Evolutionary conservation across 2,797 vertebrate genomes (phyloP).

Genomic region (Oceanodroma leucorhoa): DNA sequence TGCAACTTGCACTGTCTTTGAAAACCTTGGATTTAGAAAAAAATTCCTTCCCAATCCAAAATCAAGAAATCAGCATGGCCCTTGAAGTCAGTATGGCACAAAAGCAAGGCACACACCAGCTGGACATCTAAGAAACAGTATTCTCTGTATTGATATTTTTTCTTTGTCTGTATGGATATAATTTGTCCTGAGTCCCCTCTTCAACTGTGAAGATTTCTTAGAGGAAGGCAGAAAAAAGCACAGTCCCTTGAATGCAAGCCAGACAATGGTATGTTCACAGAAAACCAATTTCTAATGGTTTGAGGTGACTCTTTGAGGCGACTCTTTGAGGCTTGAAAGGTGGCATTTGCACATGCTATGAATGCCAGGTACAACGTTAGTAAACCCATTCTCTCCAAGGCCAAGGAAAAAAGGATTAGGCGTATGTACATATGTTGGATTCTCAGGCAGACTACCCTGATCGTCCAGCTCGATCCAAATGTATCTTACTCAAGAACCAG

Average conservation of each 20-base stretch:
- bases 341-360: neutral
- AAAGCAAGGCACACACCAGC: neutral
- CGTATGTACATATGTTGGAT: neutral
- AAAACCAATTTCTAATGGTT: neutral
- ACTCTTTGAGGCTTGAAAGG: neutral
- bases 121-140: neutral
- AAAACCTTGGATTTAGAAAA: neutral
- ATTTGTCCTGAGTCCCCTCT: neutral
- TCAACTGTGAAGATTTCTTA: neutral
- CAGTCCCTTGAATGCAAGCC: neutral
- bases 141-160: neutral
- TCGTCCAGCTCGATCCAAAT: accelerated
- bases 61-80: neutral
- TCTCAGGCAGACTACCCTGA: neutral
- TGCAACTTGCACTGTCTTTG: neutral
- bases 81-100: neutral
- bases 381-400: neutral
- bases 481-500: neutral
- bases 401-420: neutral
- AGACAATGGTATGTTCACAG: neutral
- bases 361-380: neutral
- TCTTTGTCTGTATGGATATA: neutral
- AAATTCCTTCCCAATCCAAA: neutral
- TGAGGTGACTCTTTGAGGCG: neutral
- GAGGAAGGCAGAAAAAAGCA: neutral